phyloP scores from a whole-genome alignment of 2,113 vertebrate genomes.

The Bos taurus region ARS-UCD2.0 NC_037345.1:23026501-23027000 shows the following conservation, averaged over 20 bases:
- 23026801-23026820: not conserved
- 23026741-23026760: not conserved
- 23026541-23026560: not conserved
- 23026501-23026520: not conserved
- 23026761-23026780: not conserved
- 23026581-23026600: not conserved
- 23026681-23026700: not conserved
- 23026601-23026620: rapidly evolving
- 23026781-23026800: not conserved
- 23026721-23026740: too few relatives aligned
- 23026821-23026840: not conserved
- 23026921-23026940: not conserved
- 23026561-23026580: rapidly evolving
- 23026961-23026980: not conserved
- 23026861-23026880: not conserved
- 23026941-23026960: not conserved
- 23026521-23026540: not conserved
- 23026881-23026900: not conserved
- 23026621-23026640: not conserved
- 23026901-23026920: not conserved
- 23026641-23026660: not conserved
- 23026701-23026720: not conserved
- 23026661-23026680: not conserved
- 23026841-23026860: not conserved
- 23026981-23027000: not conserved